These are phyloP conservation scores for Mycogona germanica DNA, from an alignment of 2,888 invertebrate genomes.

Conservation along the genomic window DNA sequence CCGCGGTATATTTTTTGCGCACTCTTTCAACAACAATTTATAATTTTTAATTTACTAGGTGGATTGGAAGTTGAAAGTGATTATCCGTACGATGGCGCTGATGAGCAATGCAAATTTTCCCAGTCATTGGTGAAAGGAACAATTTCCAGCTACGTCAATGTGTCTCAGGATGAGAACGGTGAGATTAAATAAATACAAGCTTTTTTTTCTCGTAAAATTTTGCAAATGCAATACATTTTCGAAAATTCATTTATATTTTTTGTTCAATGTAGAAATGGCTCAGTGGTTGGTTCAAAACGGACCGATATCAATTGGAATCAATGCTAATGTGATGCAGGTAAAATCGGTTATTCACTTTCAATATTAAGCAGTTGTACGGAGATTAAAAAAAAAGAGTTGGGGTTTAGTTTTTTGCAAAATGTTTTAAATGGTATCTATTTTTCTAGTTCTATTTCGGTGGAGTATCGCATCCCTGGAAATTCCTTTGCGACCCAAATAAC, in stretches of 20 bases:
- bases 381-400: too few species aligned
- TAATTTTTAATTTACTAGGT: constrained; percentile 38
- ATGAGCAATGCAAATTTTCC: constrained; percentile 66
- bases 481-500: constrained; percentile 58
- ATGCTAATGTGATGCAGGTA: constrained; percentile 83
- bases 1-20: too few species aligned
- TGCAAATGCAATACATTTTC: neutral
- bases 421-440: constrained; percentile 1
- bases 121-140: constrained; percentile 47
- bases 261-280: constrained; percentile 52
- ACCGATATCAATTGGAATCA: constrained; percentile 89
- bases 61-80: constrained; percentile 79
- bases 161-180: constrained; percentile 69
- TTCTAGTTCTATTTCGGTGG: constrained; percentile 81
- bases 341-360: neutral
- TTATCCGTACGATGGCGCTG: constrained; percentile 80
- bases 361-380: neutral
- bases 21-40: too few species aligned
- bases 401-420: neutral
- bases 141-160: constrained; percentile 59
- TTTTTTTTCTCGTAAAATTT: too few species aligned
- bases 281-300: constrained; percentile 80
- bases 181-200: constrained; percentile 7
- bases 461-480: constrained; percentile 79
- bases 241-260: neutral